These are phyloP conservation scores for Lithobates pipiens DNA, from an alignment of 2,797 vertebrate genomes.

Conservation along the genomic window DNA sequence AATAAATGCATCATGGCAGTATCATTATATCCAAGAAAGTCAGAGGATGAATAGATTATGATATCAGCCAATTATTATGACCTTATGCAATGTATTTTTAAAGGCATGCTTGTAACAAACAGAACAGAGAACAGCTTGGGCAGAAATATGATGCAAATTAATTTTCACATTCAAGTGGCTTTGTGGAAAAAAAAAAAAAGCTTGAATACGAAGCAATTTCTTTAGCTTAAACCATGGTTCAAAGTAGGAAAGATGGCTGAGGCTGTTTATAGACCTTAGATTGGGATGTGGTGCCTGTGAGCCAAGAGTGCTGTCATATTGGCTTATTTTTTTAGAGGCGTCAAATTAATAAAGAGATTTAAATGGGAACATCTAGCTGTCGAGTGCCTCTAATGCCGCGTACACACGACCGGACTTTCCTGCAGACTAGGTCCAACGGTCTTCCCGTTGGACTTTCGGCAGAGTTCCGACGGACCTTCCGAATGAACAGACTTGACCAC, in stretches of 20 bases:
- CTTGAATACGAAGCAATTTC: conserved; percentile 8
- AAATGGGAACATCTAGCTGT: too few relatives aligned
- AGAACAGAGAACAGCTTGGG: conserved; percentile 24
- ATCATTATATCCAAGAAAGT: conserved; percentile 51
- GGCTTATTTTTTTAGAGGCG: too few relatives aligned
- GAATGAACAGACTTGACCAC: too few relatives aligned
- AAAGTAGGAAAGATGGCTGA: not conserved
- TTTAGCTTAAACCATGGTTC: not conserved
- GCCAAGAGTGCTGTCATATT: too few relatives aligned
- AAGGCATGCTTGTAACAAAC: conserved; percentile 42
- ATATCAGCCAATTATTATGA: conserved; percentile 51
- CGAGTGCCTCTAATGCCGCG: too few relatives aligned
- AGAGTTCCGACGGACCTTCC: too few relatives aligned
- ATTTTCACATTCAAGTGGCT: conserved; percentile 15
- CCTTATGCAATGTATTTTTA: conserved; percentile 40
- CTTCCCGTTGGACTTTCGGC: too few relatives aligned
- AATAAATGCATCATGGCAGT: conserved; percentile 51
- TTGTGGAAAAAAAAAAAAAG: not conserved
- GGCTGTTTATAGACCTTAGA: not conserved
- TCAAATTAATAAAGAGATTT: too few relatives aligned
- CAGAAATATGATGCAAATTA: conserved; percentile 3
- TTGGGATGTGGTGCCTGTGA: too few relatives aligned
- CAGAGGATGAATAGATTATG: conserved; percentile 48
- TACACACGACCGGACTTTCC: too few relatives aligned
- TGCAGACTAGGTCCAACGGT: too few relatives aligned